Conservation (phyloP, 2,797 vertebrate genomes). For the Eospalax fontanierii region DNA sequence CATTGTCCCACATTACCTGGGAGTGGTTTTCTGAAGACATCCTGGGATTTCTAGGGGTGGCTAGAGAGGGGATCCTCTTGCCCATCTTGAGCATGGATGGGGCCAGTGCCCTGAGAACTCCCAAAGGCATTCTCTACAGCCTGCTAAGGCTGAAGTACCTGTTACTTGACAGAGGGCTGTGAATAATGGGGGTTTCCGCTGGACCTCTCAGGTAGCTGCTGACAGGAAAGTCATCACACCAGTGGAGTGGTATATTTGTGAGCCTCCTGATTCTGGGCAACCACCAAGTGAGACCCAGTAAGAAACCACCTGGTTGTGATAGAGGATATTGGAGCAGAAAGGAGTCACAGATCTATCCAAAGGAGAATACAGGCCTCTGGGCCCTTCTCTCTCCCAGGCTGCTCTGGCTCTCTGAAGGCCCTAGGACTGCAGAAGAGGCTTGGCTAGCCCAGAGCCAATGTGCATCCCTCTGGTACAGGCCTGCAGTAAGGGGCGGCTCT, state of each 20-base stretch:
- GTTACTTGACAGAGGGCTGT: neutral
- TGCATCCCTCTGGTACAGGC: neutral
- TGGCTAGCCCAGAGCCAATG: neutral
- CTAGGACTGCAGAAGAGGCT: neutral
- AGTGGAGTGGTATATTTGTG: neutral
- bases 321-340: neutral
- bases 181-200: neutral
- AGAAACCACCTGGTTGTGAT: neutral
- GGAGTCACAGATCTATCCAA: neutral
- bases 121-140: neutral
- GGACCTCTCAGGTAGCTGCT: neutral
- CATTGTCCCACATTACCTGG: neutral
- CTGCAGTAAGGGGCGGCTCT: neutral
- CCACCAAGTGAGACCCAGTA: neutral
- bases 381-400: neutral
- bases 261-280: slow-evolving; percentile 2
- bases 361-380: neutral
- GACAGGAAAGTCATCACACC: slow-evolving; percentile 11
- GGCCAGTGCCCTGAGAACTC: neutral
- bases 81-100: neutral
- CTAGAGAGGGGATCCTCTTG: neutral
- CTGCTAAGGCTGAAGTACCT: neutral
- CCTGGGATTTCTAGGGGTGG: accelerated
- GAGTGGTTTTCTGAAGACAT: neutral
- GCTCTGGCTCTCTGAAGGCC: neutral